Evolutionary conservation across 2,797 vertebrate genomes (phyloP).

Genomic region (Hirundo rustica): DNA sequence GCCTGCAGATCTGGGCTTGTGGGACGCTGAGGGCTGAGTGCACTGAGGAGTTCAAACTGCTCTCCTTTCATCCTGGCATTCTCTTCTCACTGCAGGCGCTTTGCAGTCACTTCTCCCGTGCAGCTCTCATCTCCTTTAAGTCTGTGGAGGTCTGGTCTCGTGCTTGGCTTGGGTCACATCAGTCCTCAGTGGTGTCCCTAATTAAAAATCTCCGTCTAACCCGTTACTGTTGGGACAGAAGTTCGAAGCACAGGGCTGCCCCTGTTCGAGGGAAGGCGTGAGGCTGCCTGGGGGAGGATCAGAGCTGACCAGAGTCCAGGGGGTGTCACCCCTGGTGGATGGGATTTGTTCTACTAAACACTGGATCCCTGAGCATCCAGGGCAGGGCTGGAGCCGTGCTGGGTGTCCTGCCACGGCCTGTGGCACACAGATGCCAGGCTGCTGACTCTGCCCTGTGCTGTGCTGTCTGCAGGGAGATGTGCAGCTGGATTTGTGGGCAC

Average conservation of each 20-base stretch:
- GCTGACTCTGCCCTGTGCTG: too few species aligned
- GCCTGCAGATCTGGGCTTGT: background rate
- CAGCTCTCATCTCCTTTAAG: background rate
- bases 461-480: too few species aligned
- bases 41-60: background rate
- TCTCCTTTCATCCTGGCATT: conserved; percentile 2
- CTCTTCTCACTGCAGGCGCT: background rate
- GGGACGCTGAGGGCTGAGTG: background rate
- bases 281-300: background rate
- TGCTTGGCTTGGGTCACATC: background rate
- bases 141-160: background rate
- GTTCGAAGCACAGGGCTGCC: background rate
- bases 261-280: background rate
- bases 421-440: too few species aligned
- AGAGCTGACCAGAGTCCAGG: background rate
- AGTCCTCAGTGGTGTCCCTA: background rate
- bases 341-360: background rate
- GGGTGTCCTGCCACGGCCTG: background rate
- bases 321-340: background rate
- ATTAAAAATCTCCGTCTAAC: background rate
- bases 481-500: too few species aligned
- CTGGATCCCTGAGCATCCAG: background rate
- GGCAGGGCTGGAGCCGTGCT: background rate
- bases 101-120: background rate
- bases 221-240: background rate